These are phyloP conservation scores for Dinothrombium tinctorium DNA, from an alignment of 1,140 invertebrate genomes.

Conservation along the genomic window DNA sequence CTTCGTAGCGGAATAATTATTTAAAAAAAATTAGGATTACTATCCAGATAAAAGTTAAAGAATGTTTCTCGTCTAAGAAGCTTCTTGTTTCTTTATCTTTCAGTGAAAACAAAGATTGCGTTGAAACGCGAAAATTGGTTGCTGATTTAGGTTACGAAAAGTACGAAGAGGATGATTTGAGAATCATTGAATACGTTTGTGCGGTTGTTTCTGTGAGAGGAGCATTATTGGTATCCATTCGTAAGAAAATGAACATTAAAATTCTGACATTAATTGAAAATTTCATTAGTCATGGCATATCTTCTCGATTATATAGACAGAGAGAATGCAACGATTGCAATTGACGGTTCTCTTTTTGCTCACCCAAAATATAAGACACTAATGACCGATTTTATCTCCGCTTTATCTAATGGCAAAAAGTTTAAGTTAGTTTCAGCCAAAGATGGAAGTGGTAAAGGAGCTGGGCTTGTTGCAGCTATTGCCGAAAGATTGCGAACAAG, in stretches of 20 bases:
- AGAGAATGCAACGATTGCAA: constrained; percentile 39
- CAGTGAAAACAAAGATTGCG: neutral
- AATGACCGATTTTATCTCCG: constrained; percentile 42
- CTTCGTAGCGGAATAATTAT: too few species aligned
- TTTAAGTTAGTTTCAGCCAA: constrained; percentile 42
- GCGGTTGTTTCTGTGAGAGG: constrained; percentile 44
- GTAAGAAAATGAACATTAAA: constrained; percentile 1
- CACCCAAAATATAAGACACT: constrained; percentile 45
- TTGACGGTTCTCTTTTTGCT: constrained; percentile 66
- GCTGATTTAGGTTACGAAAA: neutral
- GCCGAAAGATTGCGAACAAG: constrained; percentile 19
- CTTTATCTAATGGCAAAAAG: constrained; percentile 27
- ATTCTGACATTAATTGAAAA: neutral
- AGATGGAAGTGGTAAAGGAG: constrained; percentile 57
- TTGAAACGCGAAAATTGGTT: neutral
- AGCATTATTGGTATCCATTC: constrained; percentile 42
- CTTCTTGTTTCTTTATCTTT: neutral
- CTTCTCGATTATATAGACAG: constrained; percentile 34
- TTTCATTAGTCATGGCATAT: neutral
- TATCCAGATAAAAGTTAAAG: neutral
- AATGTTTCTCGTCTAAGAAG: neutral
- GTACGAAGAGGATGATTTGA: constrained; percentile 36
- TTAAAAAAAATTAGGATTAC: neutral
- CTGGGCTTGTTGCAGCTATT: constrained; percentile 43
- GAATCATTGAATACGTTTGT: constrained; percentile 49